Evolutionary conservation across 2,113 vertebrate species (phyloP).

Genomic region (Fukomys damarensis): DNA sequence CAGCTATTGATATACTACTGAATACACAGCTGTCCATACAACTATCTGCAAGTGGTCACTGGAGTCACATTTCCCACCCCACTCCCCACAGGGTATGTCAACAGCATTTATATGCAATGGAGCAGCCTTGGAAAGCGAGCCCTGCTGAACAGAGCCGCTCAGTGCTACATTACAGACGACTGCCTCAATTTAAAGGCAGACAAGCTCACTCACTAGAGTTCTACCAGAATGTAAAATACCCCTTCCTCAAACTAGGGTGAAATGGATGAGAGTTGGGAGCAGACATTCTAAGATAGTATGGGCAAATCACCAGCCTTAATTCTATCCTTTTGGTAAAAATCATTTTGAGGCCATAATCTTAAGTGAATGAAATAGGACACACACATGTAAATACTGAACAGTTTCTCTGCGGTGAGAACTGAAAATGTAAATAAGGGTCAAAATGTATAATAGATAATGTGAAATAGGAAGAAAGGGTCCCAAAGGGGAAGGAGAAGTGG

Average conservation of each 20-base stretch:
- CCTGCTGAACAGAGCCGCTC: not conserved
- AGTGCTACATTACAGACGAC: not conserved
- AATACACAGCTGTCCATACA: not conserved
- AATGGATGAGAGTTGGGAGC: not conserved
- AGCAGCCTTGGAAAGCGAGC: not conserved
- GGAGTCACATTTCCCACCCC: not conserved
- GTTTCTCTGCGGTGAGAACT: no score
- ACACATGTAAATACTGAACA: no score
- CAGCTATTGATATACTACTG: not conserved
- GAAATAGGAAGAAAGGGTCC: no score
- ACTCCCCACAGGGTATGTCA: no score
- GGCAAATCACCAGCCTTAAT: not conserved
- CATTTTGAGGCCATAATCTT: no score
- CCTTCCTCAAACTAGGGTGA: not conserved
- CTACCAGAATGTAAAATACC: slow-evolving; percentile 15
- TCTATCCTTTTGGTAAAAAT: slow-evolving; percentile 23
- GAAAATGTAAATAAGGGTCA: no score
- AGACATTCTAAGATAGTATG: not conserved
- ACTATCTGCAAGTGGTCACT: not conserved
- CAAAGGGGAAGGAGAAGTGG: no score
- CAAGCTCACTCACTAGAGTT: not conserved
- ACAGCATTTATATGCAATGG: not conserved
- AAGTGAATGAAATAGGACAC: no score
- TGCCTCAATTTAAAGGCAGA: not conserved
- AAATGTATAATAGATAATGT: no score